Base-by-base conservation (phyloP, 2,113 vertebrate species). In the Catharus minimus region DNA sequence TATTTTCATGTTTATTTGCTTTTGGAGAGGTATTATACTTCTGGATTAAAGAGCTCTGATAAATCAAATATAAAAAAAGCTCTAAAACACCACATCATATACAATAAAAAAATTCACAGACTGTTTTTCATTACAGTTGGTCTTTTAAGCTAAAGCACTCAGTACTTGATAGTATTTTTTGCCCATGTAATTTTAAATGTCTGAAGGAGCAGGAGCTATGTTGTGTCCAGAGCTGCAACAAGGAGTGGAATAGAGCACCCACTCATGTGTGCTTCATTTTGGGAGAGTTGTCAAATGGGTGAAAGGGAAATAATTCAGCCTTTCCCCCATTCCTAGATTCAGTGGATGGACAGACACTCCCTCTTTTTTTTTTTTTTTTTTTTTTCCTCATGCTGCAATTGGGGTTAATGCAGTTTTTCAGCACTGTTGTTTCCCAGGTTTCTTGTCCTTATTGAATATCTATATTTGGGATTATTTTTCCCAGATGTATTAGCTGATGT, bases 191-290 rank as follows among this genome's bases (percentile, higher is more conserved):
- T 82, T 91, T 86, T 33, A n/a, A 39, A 49, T 46, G 14, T 38
- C 20, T 88, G 0, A 1, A 71, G 73, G 32, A 85, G 24, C 18
- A 47, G 69, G 46, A 61, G 26, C 32, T 39, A 1, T 64, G 9
- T 76, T 1, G 0, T 52, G 22, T 67, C 21, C 15, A 26, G 55
- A 61, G 23, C 43, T 81, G 60, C 55, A 77, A 10, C 13, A 43
- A 24, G 71, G 71, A n/a, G 44, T 46, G 44, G 71, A 26, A 24
- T 15, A 21, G 60, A 62, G 49, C 52, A 57, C 11, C 43, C 30
- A 32, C 4, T 10, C 0, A 0, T 0, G 0, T 18, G 18, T 50
- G 30, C 36, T 67, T 80, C 2, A 0, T 46, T 67, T 76, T 7
- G 18, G 60, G 65, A 93, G 32, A 39, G 26, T 11, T 74, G 52